Percentiles rank a stretch among this genome's conserved stretches.
Evolutionary conservation across 2,797 vertebrate genomes (phyloP).

Genomic region (Danio choprae): DNA sequence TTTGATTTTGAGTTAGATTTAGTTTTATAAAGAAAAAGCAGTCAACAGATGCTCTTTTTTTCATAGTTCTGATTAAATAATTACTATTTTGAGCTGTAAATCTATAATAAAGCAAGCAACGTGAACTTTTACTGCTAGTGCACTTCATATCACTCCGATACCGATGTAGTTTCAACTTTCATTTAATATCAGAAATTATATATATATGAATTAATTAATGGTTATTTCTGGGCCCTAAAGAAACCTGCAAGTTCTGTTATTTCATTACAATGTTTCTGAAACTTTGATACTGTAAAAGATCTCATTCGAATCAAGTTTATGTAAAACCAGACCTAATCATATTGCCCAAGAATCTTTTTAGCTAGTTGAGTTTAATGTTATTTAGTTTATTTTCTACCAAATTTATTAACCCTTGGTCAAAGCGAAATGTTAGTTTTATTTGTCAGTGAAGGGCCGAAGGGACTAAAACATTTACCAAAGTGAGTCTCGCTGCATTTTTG

Average conservation of each 20-base stretch:
- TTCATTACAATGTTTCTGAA: conserved; percentile 18
- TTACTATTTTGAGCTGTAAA: neutral
- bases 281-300: conserved; percentile 54
- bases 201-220: too few species aligned
- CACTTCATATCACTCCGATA: neutral
- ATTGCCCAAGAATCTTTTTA: neutral
- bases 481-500: conserved; percentile 5
- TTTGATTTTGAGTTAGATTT: too few species aligned
- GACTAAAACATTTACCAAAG: conserved; percentile 13
- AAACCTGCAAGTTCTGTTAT: conserved; percentile 59
- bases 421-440: neutral
- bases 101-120: neutral
- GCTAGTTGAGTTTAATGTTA: neutral
- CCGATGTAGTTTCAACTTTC: neutral
- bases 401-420: neutral
- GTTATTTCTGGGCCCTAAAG: conserved; percentile 39
- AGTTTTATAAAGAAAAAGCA: neutral
- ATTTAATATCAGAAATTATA: too few species aligned
- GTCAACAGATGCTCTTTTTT: neutral
- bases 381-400: neutral
- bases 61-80: neutral
- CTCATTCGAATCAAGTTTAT: neutral
- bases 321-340: neutral
- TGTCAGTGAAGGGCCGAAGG: neutral
- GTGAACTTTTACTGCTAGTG: neutral